Conservation (phyloP, 2,888 invertebrate genomes). For the Ernsta delagoae region DNA sequence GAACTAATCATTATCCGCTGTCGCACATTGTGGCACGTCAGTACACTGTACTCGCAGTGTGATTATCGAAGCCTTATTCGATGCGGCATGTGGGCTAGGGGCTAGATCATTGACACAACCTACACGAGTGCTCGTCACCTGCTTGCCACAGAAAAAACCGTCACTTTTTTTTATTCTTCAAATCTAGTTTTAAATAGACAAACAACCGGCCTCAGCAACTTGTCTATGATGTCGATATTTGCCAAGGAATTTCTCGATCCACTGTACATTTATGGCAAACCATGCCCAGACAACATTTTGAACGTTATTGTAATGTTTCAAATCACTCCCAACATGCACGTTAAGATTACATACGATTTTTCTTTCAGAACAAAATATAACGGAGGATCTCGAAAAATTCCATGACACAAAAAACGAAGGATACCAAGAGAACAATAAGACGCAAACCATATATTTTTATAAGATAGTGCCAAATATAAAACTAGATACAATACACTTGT, state of each 20-base stretch:
- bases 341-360: conserved; percentile 43
- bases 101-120: conserved; percentile 84
- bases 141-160: conserved; percentile 64
- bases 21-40: conserved; percentile 48
- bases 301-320: conserved; percentile 38
- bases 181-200: conserved; percentile 71
- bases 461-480: conserved; percentile 78
- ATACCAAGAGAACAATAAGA: conserved; percentile 59
- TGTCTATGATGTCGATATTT: conserved; percentile 35
- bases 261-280: conserved; percentile 39
- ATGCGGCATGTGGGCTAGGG: conserved; percentile 81
- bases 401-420: conserved; percentile 71
- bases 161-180: conserved; percentile 62
- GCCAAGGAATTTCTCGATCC: conserved; percentile 42
- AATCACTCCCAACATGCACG: conserved; percentile 7
- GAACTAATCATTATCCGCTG: conserved; percentile 31
- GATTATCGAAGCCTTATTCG: conserved; percentile 82
- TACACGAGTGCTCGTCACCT: conserved; percentile 81
- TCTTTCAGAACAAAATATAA: conserved; percentile 73
- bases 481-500: conserved; percentile 59
- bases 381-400: conserved; percentile 80
- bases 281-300: conserved; percentile 59
- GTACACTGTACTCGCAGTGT: conserved; percentile 68
- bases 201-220: conserved; percentile 43
- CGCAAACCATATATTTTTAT: conserved; percentile 72